A percentile compares a stretch with the other conserved stretches of the same genome.
These are phyloP conservation scores for Aleiodes sp. DNA, from an alignment of 1,140 invertebrate genomes.

Conservation along the genomic window DNA sequence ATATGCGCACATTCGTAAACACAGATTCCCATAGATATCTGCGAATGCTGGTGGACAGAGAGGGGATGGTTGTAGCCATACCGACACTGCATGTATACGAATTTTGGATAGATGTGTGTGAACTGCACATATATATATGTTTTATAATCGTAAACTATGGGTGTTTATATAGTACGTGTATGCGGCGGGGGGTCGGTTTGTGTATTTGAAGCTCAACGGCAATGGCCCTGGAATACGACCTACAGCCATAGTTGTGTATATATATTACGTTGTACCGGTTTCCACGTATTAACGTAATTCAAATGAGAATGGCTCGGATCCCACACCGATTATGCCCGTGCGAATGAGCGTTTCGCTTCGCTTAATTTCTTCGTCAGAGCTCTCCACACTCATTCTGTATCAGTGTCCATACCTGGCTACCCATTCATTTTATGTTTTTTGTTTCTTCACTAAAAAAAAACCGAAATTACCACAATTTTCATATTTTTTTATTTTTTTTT, in stretches of 20 bases:
- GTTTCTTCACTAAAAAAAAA: no score
- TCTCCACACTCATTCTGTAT: not conserved
- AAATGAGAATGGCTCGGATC: not conserved
- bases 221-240: conserved; percentile 17
- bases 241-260: not conserved
- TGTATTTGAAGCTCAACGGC: not conserved
- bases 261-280: conserved; percentile 4
- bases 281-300: conserved; percentile 25
- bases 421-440: no score
- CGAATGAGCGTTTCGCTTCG: conserved; percentile 7
- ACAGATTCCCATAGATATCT: not conserved
- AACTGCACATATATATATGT: not conserved
- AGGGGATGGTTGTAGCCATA: no score
- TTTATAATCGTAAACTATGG: conserved; percentile 6
- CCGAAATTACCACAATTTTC: no score
- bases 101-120: not conserved
- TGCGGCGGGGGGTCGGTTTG: not conserved
- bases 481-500: no score
- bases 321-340: conserved; percentile 10
- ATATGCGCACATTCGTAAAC: conserved; percentile 16
- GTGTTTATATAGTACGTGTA: not conserved
- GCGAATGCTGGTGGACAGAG: not conserved
- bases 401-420: no score
- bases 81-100: no score
- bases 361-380: conserved; percentile 1